phyloP scores from a whole-genome alignment of 2,888 invertebrate species.

The Drosophila sordidula region DNA sequence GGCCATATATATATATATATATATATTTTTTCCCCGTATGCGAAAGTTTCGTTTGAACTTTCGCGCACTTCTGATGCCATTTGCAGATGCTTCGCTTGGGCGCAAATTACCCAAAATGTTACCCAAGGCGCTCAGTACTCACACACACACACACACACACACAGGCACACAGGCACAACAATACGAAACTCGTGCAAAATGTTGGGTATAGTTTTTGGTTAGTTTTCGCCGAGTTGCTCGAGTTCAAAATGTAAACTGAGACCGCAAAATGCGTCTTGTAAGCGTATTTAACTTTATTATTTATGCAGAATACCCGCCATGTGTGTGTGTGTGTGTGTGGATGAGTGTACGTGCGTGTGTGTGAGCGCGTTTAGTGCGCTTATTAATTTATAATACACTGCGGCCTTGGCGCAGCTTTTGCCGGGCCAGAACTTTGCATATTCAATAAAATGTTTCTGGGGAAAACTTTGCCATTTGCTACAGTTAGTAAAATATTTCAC shows the following conservation, averaged over 20 bases:
- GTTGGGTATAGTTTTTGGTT: conserved; percentile 48
- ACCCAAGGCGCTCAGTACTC: conserved; percentile 61
- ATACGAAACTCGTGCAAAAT: conserved; percentile 27
- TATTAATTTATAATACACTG: conserved; percentile 81
- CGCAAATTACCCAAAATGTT: conserved; percentile 75
- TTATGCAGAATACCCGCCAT: conserved; percentile 62
- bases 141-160: conserved; percentile 15
- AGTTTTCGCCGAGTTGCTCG: conserved; percentile 46
- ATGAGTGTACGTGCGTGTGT: conserved; percentile 32
- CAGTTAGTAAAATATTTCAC: conserved; percentile 33
- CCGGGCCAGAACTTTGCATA: conserved; percentile 53
- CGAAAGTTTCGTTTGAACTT: conserved; percentile 54
- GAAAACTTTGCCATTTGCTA: conserved; percentile 60
- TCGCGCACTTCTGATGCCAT: conserved; percentile 60
- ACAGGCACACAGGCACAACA: conserved; percentile 14
- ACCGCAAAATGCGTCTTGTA: conserved; percentile 73
- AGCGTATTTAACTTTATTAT: conserved; percentile 81
- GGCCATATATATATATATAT: conserved; percentile 13
- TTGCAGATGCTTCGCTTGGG: conserved; percentile 61
- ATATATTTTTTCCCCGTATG: conserved; percentile 1
- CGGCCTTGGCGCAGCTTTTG: conserved; percentile 68
- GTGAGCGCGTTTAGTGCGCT: conserved; percentile 59
- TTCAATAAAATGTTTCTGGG: conserved; percentile 58
- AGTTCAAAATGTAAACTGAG: conserved; percentile 54
- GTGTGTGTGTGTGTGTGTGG: conserved; percentile 1